Base-by-base conservation (phyloP, 2,797 vertebrate species). In the Gallirallus australis region DNA sequence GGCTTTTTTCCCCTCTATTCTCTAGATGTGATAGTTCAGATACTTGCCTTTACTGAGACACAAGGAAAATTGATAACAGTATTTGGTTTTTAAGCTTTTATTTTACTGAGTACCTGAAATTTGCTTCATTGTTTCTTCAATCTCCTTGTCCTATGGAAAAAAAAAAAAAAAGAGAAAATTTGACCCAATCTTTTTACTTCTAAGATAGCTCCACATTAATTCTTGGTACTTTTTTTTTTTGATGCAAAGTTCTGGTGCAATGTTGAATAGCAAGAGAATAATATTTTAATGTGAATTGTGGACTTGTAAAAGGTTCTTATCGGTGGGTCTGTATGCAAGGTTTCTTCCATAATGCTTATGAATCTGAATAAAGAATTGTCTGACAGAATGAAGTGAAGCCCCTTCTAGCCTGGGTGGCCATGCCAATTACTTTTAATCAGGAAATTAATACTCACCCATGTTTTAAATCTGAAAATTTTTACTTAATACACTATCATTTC, bases 21-120 rank as follows among this genome's bases (percentile, higher is more conserved):
- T 75, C 15, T 80, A 47, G 2, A 31, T 45, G 3, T 0, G 0
- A 9, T 48, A 11, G 12, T 93, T 89, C 52, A 79, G 12, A 15
- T 65, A 25, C 33, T 73, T 77, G 56, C 48, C 64, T 86, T 76
- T 65, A 40, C 8, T 93, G 57, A 33, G 16, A 50, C 3, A 16
- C 7, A 23, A 7, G 28, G 11, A 84, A 86, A 82, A 95, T 35
- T 79, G 31, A 91, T 90, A 70, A 37, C 12, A 73, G 15, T 71
- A 24, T 65, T 84, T 69, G 5, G 0, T 85, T 91, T 65, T 70
- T 56, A 92, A 79, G 11, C 7, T 76, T 93, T 95, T 70, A 20
- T 53, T 7, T 90, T 76, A 45, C 21, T 12, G 68, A 63, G 31
- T 16, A 69, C 11, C 19, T 83, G 64, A 87, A 73, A 78, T 50